These are phyloP conservation scores for Orientallactaga sibirica DNA, from an alignment of 2,797 vertebrate species.

Conservation along the genomic window DNA sequence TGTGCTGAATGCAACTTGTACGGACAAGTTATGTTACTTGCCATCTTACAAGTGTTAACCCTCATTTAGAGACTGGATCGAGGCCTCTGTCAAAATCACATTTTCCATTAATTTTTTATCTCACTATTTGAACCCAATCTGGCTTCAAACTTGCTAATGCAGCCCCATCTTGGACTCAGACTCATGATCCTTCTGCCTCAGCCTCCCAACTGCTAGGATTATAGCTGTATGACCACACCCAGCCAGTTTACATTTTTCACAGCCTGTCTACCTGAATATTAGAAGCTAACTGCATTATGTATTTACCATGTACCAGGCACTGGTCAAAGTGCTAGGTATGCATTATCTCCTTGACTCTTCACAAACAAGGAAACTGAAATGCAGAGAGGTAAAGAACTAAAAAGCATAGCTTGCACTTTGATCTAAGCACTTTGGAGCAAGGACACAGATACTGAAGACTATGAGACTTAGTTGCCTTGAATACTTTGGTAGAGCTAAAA, in stretches of 20 bases:
- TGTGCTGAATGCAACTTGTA: neutral
- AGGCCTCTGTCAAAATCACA: conserved; percentile 11
- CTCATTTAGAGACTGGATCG: conserved; percentile 4
- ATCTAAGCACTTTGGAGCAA: neutral
- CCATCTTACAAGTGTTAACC: neutral
- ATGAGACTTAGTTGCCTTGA: neutral
- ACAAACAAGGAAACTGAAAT: neutral
- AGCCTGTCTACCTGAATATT: neutral
- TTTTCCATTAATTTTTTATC: conserved; percentile 41
- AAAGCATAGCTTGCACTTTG: neutral
- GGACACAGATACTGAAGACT: neutral
- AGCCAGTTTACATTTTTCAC: conserved; percentile 1
- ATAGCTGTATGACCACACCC: neutral
- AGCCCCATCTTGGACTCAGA: neutral
- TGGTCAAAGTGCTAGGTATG: conserved; percentile 13
- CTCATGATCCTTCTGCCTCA: neutral
- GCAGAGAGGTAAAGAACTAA: conserved; percentile 1
- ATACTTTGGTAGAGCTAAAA: conserved; percentile 20
- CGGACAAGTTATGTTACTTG: neutral
- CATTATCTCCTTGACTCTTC: conserved; percentile 24
- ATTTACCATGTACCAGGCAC: neutral
- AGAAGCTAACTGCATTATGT: conserved; percentile 7
- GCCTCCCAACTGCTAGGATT: neutral
- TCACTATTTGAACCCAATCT: neutral
- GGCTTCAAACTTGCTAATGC: neutral